These are phyloP conservation scores for Sebastes schlegelii DNA, from an alignment of 2,113 vertebrate species.

Conservation along the genomic window DNA sequence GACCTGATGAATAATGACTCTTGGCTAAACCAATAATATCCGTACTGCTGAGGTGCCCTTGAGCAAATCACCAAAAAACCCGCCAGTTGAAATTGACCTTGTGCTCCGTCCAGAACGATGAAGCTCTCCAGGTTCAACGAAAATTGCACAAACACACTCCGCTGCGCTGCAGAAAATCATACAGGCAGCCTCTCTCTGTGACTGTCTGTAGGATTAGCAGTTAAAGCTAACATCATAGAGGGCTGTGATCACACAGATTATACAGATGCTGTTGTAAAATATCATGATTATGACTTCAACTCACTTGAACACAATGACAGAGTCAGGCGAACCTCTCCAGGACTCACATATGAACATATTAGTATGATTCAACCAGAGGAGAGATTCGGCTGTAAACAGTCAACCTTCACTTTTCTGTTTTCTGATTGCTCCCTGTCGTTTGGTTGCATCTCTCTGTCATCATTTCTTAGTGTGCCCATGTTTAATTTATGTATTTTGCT, in stretches of 20 bases:
- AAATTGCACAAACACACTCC: background rate
- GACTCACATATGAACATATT: background rate
- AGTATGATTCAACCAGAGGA: background rate
- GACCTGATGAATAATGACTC: background rate
- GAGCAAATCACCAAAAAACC: background rate
- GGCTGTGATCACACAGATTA: conserved; percentile 26
- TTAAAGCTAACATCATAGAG: conserved; percentile 8
- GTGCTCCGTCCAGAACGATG: background rate
- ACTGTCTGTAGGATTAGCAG: conserved; percentile 22
- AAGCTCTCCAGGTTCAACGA: background rate
- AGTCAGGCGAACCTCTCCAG: background rate
- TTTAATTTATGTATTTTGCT: background rate
- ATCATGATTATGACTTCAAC: background rate
- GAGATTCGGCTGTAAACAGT: background rate
- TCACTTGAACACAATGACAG: background rate
- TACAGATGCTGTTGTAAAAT: conserved; percentile 11
- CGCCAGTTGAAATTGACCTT: background rate
- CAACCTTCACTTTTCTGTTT: background rate
- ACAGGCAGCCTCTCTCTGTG: background rate
- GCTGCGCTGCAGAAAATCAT: background rate
- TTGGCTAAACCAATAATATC: background rate
- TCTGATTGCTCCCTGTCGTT: background rate
- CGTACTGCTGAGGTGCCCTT: background rate
- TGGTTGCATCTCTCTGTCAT: background rate
- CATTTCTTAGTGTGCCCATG: background rate